These are phyloP conservation scores for Artibeus lituratus DNA, from an alignment of 2,797 vertebrate species.

Conservation along the genomic window DNA sequence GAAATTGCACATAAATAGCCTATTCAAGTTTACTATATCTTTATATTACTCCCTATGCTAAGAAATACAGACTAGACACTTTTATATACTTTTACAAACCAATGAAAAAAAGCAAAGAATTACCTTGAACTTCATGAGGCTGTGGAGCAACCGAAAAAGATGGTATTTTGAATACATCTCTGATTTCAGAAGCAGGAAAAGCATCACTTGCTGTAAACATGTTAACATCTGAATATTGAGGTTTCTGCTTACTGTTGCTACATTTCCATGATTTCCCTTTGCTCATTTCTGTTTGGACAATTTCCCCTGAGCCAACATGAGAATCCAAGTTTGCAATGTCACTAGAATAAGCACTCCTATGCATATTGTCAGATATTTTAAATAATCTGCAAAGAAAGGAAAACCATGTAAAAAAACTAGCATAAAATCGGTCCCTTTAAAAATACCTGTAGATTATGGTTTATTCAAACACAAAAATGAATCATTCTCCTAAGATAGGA, in stretches of 20 bases:
- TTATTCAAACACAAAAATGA: conserved; percentile 41
- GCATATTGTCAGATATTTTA: conserved; percentile 69
- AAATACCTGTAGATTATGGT: conserved; percentile 11
- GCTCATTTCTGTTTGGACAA: conserved; percentile 62
- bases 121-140: conserved; percentile 78
- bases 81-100: conserved; percentile 46
- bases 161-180: conserved; percentile 66
- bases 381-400: conserved; percentile 81
- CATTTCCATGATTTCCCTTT: conserved; percentile 65
- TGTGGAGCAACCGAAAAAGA: conserved; percentile 73
- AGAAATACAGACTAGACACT: background rate
- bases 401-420: conserved; percentile 29
- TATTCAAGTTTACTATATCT: conserved; percentile 13
- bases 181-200: conserved; percentile 68
- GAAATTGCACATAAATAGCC: background rate
- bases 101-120: conserved; percentile 63
- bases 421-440: conserved; percentile 29
- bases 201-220: conserved; percentile 54
- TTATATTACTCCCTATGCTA: conserved; percentile 24
- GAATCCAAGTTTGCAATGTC: conserved; percentile 39
- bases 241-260: conserved; percentile 47
- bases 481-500: conserved; percentile 20
- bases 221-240: conserved; percentile 68
- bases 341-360: conserved; percentile 58
- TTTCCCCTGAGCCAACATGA: conserved; percentile 59